These are phyloP conservation scores for Tenthredo distinguenda DNA, from an alignment of 2,888 invertebrate species.

Conservation along the genomic window DNA sequence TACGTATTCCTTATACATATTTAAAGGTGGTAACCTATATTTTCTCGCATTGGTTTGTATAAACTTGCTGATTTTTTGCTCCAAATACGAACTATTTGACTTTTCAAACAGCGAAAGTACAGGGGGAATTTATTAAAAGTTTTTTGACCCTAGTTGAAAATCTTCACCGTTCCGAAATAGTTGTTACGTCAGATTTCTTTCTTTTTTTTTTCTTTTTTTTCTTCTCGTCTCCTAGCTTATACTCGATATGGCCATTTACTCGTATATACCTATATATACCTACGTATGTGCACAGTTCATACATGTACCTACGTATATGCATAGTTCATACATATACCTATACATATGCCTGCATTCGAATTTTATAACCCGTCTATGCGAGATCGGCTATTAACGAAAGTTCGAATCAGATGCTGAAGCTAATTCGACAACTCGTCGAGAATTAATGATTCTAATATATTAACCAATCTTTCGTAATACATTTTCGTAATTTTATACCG, in stretches of 20 bases:
- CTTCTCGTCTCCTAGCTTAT: neutral
- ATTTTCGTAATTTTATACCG: constrained; percentile 33
- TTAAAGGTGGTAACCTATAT: constrained; percentile 70
- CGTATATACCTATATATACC: neutral
- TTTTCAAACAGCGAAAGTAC: constrained; percentile 52
- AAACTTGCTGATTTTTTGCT: constrained; percentile 59
- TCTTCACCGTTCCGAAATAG: constrained; percentile 30
- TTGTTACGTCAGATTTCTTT: constrained; percentile 12
- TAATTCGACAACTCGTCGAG: constrained; percentile 23
- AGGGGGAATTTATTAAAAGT: constrained; percentile 51
- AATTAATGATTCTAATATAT: constrained; percentile 30
- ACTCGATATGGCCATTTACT: neutral
- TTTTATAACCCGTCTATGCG: constrained; percentile 1
- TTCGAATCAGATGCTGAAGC: neutral
- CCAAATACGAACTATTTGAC: constrained; percentile 48
- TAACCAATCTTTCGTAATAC: constrained; percentile 19
- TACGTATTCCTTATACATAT: constrained; percentile 63
- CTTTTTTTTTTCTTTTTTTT: neutral
- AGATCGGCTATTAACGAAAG: neutral
- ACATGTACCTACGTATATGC: neutral
- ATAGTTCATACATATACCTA: neutral
- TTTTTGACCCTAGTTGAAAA: constrained; percentile 49
- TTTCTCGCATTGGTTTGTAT: constrained; percentile 63
- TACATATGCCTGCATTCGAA: neutral
- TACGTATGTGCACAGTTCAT: no score